A percentile compares a stretch with the other conserved stretches of the same genome.
Evolutionary conservation across 2,113 vertebrate genomes (phyloP).

Genomic region (Nicator chloris): DNA sequence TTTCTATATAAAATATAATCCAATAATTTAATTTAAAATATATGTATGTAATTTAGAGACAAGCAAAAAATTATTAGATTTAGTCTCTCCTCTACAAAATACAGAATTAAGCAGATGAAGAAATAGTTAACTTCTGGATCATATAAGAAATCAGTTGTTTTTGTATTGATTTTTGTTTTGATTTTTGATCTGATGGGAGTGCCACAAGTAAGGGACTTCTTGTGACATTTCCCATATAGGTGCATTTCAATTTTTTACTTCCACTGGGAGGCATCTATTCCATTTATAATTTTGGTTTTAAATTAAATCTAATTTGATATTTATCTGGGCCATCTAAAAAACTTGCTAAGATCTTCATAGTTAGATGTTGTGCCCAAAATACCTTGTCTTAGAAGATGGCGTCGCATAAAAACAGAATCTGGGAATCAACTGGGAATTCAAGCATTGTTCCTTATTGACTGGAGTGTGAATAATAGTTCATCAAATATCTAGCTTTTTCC

Average conservation of each 20-base stretch:
- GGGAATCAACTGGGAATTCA: neutral
- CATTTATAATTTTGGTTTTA: neutral
- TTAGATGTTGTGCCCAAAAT: neutral
- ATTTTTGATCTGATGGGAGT: neutral
- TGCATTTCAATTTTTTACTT: neutral
- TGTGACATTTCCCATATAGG: neutral
- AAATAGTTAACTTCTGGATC: neutral
- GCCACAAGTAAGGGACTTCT: neutral
- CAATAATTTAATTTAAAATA: neutral
- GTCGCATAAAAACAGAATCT: neutral
- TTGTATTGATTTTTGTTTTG: neutral
- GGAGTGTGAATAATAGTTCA: neutral
- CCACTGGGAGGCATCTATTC: neutral
- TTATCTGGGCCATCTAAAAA: neutral
- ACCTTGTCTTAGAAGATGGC: neutral
- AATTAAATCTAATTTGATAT: neutral
- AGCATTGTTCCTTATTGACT: neutral
- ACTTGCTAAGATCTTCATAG: neutral
- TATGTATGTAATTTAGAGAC: neutral
- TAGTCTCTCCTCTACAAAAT: neutral
- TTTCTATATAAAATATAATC: neutral
- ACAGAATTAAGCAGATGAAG: neutral
- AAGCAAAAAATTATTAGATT: neutral
- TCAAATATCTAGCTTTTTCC: neutral
- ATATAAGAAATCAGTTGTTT: neutral